Base-by-base conservation (phyloP, 2,797 vertebrate genomes). In the Pseudochromis fuscus region DNA sequence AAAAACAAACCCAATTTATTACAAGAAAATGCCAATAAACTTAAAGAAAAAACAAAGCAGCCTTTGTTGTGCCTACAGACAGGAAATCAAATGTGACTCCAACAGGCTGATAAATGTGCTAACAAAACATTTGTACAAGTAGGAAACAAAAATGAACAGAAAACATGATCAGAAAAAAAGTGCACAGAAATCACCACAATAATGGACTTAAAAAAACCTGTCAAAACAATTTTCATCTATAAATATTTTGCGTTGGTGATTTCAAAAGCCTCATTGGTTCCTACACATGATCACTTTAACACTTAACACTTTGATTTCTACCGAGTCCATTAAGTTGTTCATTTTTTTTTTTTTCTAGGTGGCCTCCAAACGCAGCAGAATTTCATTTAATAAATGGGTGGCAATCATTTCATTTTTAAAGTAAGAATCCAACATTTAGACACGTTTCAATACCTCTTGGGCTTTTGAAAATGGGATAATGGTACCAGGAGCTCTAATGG, bases 391-490 rank as follows among this genome's bases (percentile, higher is more conserved):
- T 61, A 51, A 70, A 70, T 11, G 28, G 35, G 50, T 12, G 45
- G 37, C 69, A 79, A 74, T 64, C 30, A 25, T 61, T 69, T 53
- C 4, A 19, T 35, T 67, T 33, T 23, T 23, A 50, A 67, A 60
- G 51, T 18, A 51, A 40, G 18, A 62, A 42, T 67, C 49, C n/a
- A 45, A 27, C 52, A 61, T 64, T 73, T 61, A 65, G 25, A 66
- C n/a, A 23, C 2, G 1, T 60, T 40, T 35, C 58, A 68, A 9
- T 38, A 64, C 42, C 37, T 38, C 40, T 75, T 46, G 16, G 50
- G 67, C 35, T 50, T 70, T 67, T 69, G 66, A n/a, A 75, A 67
- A 73, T 53, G n/a, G 48, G 57, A 77, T 68, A 59, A 60, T 44
- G 33, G 46, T 38, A 48, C 28, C 50, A 46, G 50, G 56, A 57